Percentiles rank a stretch among this genome's conserved stretches.
These are phyloP conservation scores for Drosophila athabasca DNA, from an alignment of 1,140 invertebrate species.

Conservation along the genomic window DNA sequence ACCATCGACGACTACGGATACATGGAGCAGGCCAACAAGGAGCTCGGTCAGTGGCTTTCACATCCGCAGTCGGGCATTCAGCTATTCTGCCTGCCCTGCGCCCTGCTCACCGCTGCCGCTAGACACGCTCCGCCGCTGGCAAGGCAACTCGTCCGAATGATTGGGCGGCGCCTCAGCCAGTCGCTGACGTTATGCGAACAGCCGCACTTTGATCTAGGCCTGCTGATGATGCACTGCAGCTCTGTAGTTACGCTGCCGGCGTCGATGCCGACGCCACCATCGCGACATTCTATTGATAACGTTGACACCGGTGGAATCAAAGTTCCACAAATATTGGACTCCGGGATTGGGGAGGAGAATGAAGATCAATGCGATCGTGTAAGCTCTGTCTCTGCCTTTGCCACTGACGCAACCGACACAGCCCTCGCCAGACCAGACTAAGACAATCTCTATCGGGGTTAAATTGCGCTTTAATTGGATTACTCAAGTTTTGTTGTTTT, in stretches of 20 bases:
- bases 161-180: conserved; percentile 43
- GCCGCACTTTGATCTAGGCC: conserved; percentile 75
- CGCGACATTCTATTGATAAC: conserved; percentile 1
- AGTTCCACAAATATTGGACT: too few relatives aligned
- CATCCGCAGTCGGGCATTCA: conserved; percentile 89
- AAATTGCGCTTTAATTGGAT: too few relatives aligned
- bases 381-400: too few relatives aligned
- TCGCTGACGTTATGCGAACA: conserved; percentile 68
- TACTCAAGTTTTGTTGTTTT: too few relatives aligned
- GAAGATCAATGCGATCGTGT: too few relatives aligned
- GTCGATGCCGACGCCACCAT: not conserved
- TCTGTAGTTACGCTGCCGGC: not conserved
- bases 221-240: conserved; percentile 44
- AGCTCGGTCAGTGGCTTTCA: conserved; percentile 94
- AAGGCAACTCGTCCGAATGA: conserved; percentile 58
- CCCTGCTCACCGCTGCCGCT: conserved; percentile 91
- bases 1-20: conserved; percentile 91
- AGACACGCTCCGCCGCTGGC: conserved; percentile 61
- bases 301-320: too few relatives aligned
- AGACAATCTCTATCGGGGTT: too few relatives aligned
- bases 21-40: conserved; percentile 94
- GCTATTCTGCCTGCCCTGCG: conserved; percentile 91
- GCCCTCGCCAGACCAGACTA: too few relatives aligned
- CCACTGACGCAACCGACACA: too few relatives aligned
- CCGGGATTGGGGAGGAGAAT: too few relatives aligned